Evolutionary conservation across 2,113 vertebrate genomes (phyloP).

Genomic region (Channa argus): DNA sequence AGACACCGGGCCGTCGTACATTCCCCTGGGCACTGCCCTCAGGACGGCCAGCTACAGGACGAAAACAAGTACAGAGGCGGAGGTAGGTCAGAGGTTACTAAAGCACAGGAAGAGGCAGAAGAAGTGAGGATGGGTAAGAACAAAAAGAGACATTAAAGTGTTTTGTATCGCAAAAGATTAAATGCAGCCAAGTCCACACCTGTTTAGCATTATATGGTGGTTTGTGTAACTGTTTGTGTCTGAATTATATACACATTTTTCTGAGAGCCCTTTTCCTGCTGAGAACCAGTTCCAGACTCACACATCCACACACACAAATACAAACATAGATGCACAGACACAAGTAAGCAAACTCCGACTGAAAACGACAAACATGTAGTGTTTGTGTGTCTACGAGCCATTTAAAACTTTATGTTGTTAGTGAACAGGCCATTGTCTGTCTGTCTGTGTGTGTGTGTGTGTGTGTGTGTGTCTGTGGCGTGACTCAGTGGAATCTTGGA

Average conservation of each 20-base stretch:
- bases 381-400: constrained; percentile 12
- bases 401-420: constrained; percentile 11
- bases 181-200: constrained; percentile 6
- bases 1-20: constrained; percentile 97
- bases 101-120: not conserved
- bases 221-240: constrained; percentile 47
- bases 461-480: not conserved
- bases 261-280: constrained; percentile 24
- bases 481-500: constrained; percentile 55
- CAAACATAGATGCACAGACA: not conserved
- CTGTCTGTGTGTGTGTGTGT: constrained; percentile 27
- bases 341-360: not conserved
- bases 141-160: not conserved
- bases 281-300: constrained; percentile 45
- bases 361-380: constrained; percentile 10
- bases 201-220: constrained; percentile 50
- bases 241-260: constrained; percentile 51
- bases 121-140: not conserved
- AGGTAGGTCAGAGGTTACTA: not conserved
- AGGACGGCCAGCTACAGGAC: constrained; percentile 90
- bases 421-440: constrained; percentile 30
- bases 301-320: constrained; percentile 10
- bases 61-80: not conserved
- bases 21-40: constrained; percentile 93
- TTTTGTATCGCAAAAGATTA: constrained; percentile 11